These are phyloP conservation scores for Campoletis sonorensis DNA, from an alignment of 1,140 invertebrate genomes.

Conservation along the genomic window DNA sequence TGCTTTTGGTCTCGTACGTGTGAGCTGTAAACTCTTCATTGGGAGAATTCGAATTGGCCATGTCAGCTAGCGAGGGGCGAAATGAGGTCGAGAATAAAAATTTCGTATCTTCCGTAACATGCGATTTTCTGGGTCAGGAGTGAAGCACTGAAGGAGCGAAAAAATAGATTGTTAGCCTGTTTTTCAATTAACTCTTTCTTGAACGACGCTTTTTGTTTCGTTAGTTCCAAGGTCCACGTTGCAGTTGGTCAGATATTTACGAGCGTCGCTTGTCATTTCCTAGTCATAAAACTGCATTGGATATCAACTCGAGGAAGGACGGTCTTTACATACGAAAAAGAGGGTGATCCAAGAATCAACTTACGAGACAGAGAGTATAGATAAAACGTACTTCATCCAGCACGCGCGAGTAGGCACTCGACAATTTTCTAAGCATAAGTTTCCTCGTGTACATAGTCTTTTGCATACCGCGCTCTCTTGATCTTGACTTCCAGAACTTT, in stretches of 20 bases:
- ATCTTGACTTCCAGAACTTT: conserved; percentile 4
- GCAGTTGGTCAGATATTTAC: conserved; percentile 49
- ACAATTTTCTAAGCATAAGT: conserved; percentile 44
- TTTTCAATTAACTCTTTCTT: background rate
- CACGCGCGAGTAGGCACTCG: conserved; percentile 33
- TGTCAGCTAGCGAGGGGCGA: conserved; percentile 31
- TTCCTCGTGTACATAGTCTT: conserved; percentile 38
- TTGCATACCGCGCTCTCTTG: conserved; percentile 31
- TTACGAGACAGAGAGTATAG: conserved; percentile 13
- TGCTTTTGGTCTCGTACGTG: background rate
- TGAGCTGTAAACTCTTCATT: conserved; percentile 22
- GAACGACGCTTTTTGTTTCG: background rate
- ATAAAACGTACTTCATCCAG: background rate
- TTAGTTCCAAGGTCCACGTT: background rate
- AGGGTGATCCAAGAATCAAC: background rate
- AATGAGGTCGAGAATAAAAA: conserved; percentile 27
- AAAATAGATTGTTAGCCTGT: background rate
- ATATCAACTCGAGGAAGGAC: conserved; percentile 63
- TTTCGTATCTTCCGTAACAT: background rate
- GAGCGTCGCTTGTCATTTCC: conserved; percentile 26
- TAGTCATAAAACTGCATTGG: conserved; percentile 61
- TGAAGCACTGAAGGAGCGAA: background rate
- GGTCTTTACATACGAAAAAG: background rate
- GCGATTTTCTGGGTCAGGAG: background rate
- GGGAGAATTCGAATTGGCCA: conserved; percentile 3